phyloP scores from a whole-genome alignment of 2,888 invertebrate species.

The Altica lythri region DNA sequence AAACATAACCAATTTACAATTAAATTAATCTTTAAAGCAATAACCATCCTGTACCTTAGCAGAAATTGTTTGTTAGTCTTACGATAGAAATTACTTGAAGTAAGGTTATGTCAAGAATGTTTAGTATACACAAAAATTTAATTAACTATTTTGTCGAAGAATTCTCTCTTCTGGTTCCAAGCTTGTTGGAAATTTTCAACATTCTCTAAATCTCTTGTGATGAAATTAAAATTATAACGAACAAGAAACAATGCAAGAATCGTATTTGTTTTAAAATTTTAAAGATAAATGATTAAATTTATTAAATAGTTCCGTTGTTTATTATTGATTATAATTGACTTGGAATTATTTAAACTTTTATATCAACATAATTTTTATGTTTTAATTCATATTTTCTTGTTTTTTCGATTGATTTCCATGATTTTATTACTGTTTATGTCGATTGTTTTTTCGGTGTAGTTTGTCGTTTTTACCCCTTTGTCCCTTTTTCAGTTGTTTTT shows the following conservation, averaged over 20 bases:
- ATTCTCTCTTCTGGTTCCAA: constrained; percentile 27
- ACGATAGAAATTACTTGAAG: background rate
- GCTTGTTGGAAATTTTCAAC: constrained; percentile 19
- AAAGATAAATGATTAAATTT: no score
- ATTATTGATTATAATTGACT: no score
- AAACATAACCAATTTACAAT: background rate
- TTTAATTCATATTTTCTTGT: no score
- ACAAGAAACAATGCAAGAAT: constrained; percentile 9
- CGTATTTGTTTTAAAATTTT: no score
- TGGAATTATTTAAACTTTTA: background rate
- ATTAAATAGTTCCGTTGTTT: no score
- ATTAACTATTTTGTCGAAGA: constrained; percentile 30
- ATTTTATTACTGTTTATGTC: no score
- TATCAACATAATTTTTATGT: no score
- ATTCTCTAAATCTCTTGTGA: constrained; percentile 16
- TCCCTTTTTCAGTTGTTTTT: no score
- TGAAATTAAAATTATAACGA: constrained; percentile 22
- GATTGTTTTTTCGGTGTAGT: no score
- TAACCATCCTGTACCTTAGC: background rate
- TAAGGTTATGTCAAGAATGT: constrained; percentile 19
- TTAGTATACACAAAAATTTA: constrained; percentile 29
- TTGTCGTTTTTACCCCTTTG: no score
- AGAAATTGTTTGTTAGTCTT: background rate
- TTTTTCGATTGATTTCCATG: no score
- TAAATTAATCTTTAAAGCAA: background rate